These are phyloP conservation scores for Mongoloraphidia duomilia DNA, from an alignment of 2,888 invertebrate species.

Conservation along the genomic window DNA sequence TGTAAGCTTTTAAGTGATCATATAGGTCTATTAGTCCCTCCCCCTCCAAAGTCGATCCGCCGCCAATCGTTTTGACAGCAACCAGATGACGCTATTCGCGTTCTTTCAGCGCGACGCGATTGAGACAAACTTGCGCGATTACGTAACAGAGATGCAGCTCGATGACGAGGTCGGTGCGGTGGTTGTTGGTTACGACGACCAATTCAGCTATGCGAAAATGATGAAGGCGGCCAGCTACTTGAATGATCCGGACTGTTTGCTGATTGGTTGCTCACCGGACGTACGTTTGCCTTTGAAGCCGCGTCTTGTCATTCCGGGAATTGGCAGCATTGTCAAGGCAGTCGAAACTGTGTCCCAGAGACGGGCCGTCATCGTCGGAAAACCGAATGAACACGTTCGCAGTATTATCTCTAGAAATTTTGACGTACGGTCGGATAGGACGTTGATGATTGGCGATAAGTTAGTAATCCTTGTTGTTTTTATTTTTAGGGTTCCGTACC, in stretches of 20 bases:
- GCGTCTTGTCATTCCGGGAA: constrained; percentile 49
- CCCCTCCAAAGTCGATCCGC: too few relatives aligned
- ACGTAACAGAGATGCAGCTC: constrained; percentile 40
- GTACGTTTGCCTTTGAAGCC: constrained; percentile 57
- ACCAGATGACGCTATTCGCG: background rate
- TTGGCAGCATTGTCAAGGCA: constrained; percentile 75
- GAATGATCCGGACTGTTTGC: constrained; percentile 58
- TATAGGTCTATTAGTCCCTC: too few relatives aligned
- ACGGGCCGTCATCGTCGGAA: constrained; percentile 72
- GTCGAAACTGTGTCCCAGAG: constrained; percentile 73
- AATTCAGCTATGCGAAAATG: constrained; percentile 83
- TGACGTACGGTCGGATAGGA: constrained; percentile 62
- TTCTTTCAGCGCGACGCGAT: constrained; percentile 47
- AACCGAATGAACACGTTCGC: constrained; percentile 73
- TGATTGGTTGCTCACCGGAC: constrained; percentile 89
- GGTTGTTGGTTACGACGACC: constrained; percentile 85
- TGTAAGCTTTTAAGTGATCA: too few relatives aligned
- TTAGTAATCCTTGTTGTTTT: constrained; percentile 23
- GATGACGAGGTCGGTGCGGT: constrained; percentile 84
- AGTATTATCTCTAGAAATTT: constrained; percentile 53
- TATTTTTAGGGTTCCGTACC: too few relatives aligned
- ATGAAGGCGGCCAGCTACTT: constrained; percentile 85
- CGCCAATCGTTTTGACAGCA: too few relatives aligned
- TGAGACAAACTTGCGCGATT: constrained; percentile 30
- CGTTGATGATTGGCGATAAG: constrained; percentile 88